Evolutionary conservation across 2,113 vertebrate genomes (phyloP).

Genomic region (Acrocephalus kingi): DNA sequence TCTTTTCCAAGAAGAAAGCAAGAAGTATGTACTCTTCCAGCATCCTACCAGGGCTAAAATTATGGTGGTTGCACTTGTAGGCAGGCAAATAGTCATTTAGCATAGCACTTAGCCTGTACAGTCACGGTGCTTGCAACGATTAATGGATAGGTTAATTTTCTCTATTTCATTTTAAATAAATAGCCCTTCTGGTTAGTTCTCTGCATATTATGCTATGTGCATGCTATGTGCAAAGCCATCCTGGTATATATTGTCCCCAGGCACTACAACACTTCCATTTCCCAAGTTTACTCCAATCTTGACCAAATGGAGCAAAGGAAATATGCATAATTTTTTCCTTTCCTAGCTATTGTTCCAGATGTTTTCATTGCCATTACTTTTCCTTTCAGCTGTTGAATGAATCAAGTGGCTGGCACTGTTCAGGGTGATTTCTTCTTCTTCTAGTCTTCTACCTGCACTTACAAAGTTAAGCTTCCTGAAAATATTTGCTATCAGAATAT

Average conservation of each 20-base stretch:
- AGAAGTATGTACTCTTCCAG: neutral
- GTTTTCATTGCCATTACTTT: neutral
- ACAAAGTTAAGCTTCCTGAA: neutral
- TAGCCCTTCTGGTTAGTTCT: neutral
- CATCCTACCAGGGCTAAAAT: slow-evolving; percentile 12
- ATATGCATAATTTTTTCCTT: neutral
- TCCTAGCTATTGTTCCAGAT: neutral
- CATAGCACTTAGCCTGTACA: neutral
- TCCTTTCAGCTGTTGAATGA: neutral
- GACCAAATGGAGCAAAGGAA: neutral
- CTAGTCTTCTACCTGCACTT: neutral
- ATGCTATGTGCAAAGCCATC: neutral
- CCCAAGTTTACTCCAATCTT: neutral
- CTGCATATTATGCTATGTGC: neutral
- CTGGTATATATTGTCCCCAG: neutral
- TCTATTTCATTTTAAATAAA: neutral
- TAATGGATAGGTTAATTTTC: neutral
- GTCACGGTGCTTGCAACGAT: neutral
- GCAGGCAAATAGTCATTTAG: neutral
- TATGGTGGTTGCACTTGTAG: neutral
- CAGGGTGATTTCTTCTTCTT: neutral
- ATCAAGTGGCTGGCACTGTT: neutral
- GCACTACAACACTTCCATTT: neutral
- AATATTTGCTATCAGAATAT: neutral
- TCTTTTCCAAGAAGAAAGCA: slow-evolving; percentile 14